Percentiles rank a stretch among this genome's conserved stretches.
phyloP scores from a whole-genome alignment of 2,888 invertebrate genomes.

The Rutpela maculata region DNA sequence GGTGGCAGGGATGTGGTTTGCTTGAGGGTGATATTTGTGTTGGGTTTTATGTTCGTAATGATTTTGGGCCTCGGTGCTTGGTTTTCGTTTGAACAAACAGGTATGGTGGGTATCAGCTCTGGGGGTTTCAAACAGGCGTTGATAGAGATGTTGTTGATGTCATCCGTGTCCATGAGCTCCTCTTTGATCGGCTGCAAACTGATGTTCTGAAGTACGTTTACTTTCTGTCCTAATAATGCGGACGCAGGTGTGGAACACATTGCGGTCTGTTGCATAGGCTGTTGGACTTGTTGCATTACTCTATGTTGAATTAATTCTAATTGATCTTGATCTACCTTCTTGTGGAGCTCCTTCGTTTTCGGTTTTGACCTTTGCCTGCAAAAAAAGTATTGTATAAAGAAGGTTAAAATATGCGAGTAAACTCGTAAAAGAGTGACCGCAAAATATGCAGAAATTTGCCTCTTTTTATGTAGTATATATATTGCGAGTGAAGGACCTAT shows the following conservation, averaged over 20 bases:
- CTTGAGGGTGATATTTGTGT: slow-evolving; percentile 63
- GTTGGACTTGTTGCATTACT: slow-evolving; percentile 52
- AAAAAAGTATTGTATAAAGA: slow-evolving; percentile 10
- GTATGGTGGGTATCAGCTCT: slow-evolving; percentile 33
- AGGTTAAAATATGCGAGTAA: neutral
- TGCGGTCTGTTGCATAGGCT: slow-evolving; percentile 42
- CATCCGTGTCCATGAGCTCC: slow-evolving; percentile 43
- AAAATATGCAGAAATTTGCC: no score
- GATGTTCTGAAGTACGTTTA: slow-evolving; percentile 70
- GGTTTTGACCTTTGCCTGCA: slow-evolving; percentile 60
- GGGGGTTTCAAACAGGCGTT: slow-evolving; percentile 18
- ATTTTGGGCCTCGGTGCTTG: slow-evolving; percentile 64
- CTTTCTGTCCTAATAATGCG: slow-evolving; percentile 61
- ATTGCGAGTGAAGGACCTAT: no score
- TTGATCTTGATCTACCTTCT: slow-evolving; percentile 61
- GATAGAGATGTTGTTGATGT: slow-evolving; percentile 26
- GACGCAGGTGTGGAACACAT: slow-evolving; percentile 42
- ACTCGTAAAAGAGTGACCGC: no score
- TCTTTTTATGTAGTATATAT: no score
- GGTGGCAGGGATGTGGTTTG: slow-evolving; percentile 52
- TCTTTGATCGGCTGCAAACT: slow-evolving; percentile 61
- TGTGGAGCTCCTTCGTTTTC: slow-evolving; percentile 58
- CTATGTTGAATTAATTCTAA: slow-evolving; percentile 51
- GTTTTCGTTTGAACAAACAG: slow-evolving; percentile 65
- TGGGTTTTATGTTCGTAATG: slow-evolving; percentile 59